Evolutionary conservation across 2,797 vertebrate genomes (phyloP).

Genomic region (Rousettus madagascariensis): DNA sequence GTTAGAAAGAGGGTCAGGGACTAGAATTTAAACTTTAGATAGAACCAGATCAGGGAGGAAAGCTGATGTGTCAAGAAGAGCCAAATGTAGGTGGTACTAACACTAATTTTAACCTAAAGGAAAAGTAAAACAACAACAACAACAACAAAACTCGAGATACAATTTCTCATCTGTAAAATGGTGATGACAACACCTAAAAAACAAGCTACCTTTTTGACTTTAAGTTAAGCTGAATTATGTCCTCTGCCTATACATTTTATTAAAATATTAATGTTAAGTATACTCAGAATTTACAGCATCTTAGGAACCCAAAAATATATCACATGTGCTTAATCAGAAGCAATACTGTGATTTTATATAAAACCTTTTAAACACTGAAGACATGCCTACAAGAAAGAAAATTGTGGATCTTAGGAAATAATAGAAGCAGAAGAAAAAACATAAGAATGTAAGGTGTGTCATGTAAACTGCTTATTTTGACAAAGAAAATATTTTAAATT

Average conservation of each 20-base stretch:
- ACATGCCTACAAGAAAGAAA: not conserved
- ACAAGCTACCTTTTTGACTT: not conserved
- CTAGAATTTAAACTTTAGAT: not conserved
- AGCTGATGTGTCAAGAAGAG: not conserved
- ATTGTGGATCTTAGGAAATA: not conserved
- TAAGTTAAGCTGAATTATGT: not conserved
- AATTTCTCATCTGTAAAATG: not conserved
- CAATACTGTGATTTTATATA: not conserved
- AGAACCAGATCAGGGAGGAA: not conserved
- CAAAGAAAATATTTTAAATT: not conserved
- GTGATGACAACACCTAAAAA: not conserved
- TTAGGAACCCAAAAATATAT: not conserved
- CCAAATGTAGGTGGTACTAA: not conserved
- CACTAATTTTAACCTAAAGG: not conserved
- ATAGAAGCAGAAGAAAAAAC: not conserved
- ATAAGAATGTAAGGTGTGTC: not conserved
- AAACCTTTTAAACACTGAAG: not conserved
- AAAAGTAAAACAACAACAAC: not conserved
- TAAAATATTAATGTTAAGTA: not conserved
- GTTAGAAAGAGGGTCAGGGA: not conserved
- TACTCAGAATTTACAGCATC: not conserved
- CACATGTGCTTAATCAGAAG: not conserved
- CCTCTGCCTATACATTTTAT: not conserved
- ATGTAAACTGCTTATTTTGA: not conserved
- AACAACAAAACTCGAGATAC: not conserved